Percentiles rank a stretch among this genome's conserved stretches.
Conservation (phyloP, 2,797 vertebrate genomes). For the Centropyge bicolor region DNA sequence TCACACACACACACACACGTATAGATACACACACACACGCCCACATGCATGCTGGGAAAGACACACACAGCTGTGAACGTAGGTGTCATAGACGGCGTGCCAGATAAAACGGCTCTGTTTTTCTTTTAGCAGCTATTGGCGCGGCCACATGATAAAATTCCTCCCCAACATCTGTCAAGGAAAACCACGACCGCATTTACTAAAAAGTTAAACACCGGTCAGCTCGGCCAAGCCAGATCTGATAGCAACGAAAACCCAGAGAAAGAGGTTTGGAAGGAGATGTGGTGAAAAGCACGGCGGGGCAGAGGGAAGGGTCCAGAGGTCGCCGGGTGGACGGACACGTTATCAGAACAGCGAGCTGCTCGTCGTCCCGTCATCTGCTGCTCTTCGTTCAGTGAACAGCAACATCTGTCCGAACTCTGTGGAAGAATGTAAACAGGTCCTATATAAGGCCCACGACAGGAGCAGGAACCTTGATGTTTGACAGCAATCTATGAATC, state of each 20-base stretch:
- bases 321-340: neutral
- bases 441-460: neutral
- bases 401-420: neutral
- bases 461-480: too few species aligned
- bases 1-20: slow-evolving; percentile 5
- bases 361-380: neutral
- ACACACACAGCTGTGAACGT: slow-evolving; percentile 67
- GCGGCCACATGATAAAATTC: slow-evolving; percentile 77
- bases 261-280: slow-evolving; percentile 30
- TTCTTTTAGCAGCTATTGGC: slow-evolving; percentile 73
- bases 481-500: too few species aligned
- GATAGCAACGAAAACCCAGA: slow-evolving; percentile 54
- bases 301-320: neutral
- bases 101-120: slow-evolving; percentile 71
- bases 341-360: neutral
- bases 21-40: slow-evolving; percentile 52
- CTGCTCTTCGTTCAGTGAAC: neutral
- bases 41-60: slow-evolving; percentile 51
- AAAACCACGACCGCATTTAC: slow-evolving; percentile 81
- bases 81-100: slow-evolving; percentile 66
- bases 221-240: slow-evolving; percentile 73
- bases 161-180: slow-evolving; percentile 82
- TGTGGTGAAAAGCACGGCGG: slow-evolving; percentile 24
- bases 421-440: neutral
- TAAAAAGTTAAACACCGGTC: slow-evolving; percentile 80